A percentile compares a stretch with the other conserved stretches of the same genome.
Conservation (phyloP, 2,797 vertebrate genomes). For the Pelodytes ibericus region DNA sequence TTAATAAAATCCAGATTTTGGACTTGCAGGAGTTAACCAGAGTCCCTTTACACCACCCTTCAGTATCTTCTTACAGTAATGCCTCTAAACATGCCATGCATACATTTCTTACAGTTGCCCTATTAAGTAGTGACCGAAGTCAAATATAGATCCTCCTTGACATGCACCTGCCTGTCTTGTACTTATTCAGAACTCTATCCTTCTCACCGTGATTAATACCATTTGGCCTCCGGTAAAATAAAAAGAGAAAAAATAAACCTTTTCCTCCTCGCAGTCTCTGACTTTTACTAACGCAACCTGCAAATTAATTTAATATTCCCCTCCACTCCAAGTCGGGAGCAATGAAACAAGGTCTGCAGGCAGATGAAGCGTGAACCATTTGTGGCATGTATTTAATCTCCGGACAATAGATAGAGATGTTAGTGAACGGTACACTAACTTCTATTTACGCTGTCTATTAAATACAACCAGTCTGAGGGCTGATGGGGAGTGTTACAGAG, state of each 20-base stretch:
- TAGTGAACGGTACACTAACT: slow-evolving; percentile 86
- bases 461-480: slow-evolving; percentile 84
- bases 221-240: slow-evolving; percentile 67
- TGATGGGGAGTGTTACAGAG: slow-evolving; percentile 80
- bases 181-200: slow-evolving; percentile 65
- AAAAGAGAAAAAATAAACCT: too few relatives aligned
- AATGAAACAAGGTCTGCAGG: slow-evolving; percentile 78
- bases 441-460: slow-evolving; percentile 89
- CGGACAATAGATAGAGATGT: slow-evolving; percentile 87
- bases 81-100: slow-evolving; percentile 43
- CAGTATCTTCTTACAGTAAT: slow-evolving; percentile 4
- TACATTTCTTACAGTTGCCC: slow-evolving; percentile 59
- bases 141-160: slow-evolving; percentile 59
- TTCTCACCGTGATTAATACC: slow-evolving; percentile 70
- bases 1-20: background rate
- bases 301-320: slow-evolving; percentile 87
- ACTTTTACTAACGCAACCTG: slow-evolving; percentile 83
- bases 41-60: background rate
- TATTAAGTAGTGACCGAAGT: slow-evolving; percentile 61
- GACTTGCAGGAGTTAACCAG: background rate
- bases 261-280: slow-evolving; percentile 65
- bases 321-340: slow-evolving; percentile 75
- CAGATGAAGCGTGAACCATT: slow-evolving; percentile 86
- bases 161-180: slow-evolving; percentile 66
- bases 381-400: slow-evolving; percentile 88